Evolutionary conservation across 30 jellyfish, hydroid and myxozoan species (phyloP).

Genomic region (Cassiopea xamachana): DNA sequence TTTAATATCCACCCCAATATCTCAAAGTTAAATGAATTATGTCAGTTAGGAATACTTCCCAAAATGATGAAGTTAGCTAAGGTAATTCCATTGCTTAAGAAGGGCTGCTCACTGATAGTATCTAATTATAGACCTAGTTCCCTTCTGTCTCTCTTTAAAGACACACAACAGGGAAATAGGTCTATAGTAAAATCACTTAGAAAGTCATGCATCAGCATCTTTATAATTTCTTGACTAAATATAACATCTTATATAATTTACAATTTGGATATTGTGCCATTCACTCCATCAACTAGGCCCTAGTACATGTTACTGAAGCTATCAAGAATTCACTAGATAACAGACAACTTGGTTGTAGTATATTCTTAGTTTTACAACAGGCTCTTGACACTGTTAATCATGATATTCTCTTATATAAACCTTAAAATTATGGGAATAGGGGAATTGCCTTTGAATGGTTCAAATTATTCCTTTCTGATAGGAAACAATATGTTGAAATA

Average conservation of each 20-base stretch:
- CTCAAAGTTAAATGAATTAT: no score
- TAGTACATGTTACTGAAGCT: slow-evolving; percentile 64
- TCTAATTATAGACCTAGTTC: not conserved
- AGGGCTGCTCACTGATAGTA: not conserved
- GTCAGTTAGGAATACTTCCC: no score
- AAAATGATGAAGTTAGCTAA: not conserved
- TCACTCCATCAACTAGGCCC: slow-evolving; percentile 66
- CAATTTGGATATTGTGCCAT: slow-evolving; percentile 73
- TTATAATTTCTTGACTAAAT: slow-evolving; percentile 50
- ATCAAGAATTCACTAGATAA: slow-evolving; percentile 54
- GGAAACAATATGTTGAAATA: not conserved
- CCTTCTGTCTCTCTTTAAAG: not conserved
- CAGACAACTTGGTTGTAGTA: not conserved
- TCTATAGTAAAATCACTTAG: slow-evolving; percentile 2
- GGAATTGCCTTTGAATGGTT: slow-evolving; percentile 21
- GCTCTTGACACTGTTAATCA: not conserved
- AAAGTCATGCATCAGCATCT: slow-evolving; percentile 37
- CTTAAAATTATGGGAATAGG: slow-evolving; percentile 3
- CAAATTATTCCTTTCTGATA: not conserved
- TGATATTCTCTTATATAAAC: slow-evolving; percentile 3
- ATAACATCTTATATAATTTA: slow-evolving; percentile 31
- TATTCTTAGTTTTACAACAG: not conserved
- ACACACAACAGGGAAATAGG: no score
- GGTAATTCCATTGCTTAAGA: not conserved
- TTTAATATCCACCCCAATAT: no score